These are phyloP conservation scores for Uropsilus gracilis DNA, from an alignment of 2,113 vertebrate genomes.

Conservation along the genomic window DNA sequence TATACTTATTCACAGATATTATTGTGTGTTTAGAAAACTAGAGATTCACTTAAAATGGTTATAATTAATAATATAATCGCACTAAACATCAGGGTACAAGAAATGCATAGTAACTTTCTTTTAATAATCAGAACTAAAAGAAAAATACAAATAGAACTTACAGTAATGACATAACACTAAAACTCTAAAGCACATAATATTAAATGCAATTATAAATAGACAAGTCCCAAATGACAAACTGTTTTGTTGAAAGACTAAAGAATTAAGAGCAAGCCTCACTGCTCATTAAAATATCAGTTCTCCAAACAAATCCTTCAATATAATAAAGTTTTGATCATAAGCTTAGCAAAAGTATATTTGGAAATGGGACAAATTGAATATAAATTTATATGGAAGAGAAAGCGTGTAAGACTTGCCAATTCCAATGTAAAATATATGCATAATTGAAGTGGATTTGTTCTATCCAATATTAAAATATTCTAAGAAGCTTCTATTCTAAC, in stretches of 20 bases:
- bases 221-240: neutral
- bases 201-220: neutral
- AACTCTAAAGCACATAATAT: neutral
- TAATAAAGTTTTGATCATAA: neutral
- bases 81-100: neutral
- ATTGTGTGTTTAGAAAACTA: neutral
- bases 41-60: neutral
- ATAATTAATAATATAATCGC: neutral
- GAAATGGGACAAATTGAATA: conserved; percentile 17
- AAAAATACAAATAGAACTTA: neutral
- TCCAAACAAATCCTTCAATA: neutral
- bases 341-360: neutral
- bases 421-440: neutral
- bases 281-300: neutral
- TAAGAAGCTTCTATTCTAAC: conserved; percentile 18
- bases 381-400: neutral
- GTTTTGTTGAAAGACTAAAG: neutral
- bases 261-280: neutral
- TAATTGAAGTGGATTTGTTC: neutral
- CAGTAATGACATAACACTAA: neutral
- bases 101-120: neutral
- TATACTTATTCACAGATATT: neutral
- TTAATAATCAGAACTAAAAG: neutral
- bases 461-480: conserved; percentile 41
- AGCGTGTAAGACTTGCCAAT: neutral